phyloP scores from a whole-genome alignment of 2,797 vertebrate species.

The Lacerta viridis region DNA sequence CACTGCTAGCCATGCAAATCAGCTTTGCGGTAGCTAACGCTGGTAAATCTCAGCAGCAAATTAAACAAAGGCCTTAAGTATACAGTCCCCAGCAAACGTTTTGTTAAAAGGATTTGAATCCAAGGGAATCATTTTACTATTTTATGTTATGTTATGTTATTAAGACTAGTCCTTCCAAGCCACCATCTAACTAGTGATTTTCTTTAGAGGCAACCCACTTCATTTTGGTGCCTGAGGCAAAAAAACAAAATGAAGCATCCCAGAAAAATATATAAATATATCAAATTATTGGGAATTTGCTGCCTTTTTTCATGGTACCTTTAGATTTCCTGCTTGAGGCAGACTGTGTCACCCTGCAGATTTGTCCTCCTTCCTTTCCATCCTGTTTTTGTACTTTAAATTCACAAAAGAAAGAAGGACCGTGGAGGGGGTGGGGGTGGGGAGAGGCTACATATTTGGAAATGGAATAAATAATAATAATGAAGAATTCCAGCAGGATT shows the following conservation, averaged over 20 bases:
- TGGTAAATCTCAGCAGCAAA: background rate
- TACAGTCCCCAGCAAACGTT: background rate
- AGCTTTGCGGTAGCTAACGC: background rate
- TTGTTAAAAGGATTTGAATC: background rate
- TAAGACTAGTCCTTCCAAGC: background rate
- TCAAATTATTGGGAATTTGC: background rate
- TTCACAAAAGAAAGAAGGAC: conserved; percentile 22
- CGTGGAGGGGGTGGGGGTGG: too few relatives aligned
- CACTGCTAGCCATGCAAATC: conserved; percentile 30
- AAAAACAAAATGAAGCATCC: background rate
- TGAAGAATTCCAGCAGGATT: conserved; percentile 13
- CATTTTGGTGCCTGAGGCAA: background rate
- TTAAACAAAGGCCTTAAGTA: background rate
- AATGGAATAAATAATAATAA: background rate
- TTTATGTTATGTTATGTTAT: background rate
- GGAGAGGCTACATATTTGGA: background rate
- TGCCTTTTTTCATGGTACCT: background rate
- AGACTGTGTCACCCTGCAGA: background rate
- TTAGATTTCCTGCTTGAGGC: background rate
- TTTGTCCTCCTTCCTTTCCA: background rate
- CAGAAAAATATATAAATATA: background rate
- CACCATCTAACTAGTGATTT: background rate
- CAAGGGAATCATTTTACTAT: background rate
- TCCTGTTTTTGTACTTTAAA: conserved; percentile 29
- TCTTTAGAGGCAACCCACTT: background rate